Evolutionary conservation across 2,888 invertebrate genomes (phyloP), one percentile per base, ranked within the genome.

Genomic region (Noctua janthina): DNA sequence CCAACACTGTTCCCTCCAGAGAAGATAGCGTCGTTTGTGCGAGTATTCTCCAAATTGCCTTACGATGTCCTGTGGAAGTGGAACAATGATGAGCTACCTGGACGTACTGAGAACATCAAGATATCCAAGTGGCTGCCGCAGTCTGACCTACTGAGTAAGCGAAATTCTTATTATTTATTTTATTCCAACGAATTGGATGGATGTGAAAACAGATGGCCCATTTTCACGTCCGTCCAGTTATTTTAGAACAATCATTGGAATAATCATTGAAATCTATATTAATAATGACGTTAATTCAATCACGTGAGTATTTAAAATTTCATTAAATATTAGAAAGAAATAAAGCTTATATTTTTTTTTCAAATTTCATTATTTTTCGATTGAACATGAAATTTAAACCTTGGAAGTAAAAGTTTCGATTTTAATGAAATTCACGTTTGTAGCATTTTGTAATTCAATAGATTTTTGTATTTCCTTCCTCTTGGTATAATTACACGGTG

Each of bases 41-140:
- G 91, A 43, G 94, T 93, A 3, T 94, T 96, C 70, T 92, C 93
- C 0, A 87, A 91, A 62, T 78, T 96, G 54, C 93, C 94, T 3
- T 95, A 95, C 78, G 91, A 94, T 62, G 92, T 96, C n/a, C 77
- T 96, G 5, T 94, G 94, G 94, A 96, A 95, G 85, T 95, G 94
- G 94, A 94, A 94, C 51, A 85, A 86, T 29, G 88, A 90, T 54
- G 84, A 85, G 13, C 62, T 95, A 54, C 89, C 91, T 0, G 91
- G 90, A 54, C 87, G 82, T n/a, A 82, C 92, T 0, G 66, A 85
- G 3, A 95, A 95, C 59, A 92, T 95, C 4, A 91, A 87, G 76
- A 91, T 94, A 59, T 88, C 89, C 0, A 92, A 92, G 74, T 94
- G 93, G 96, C 81, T 95, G 11, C 96, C 96, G 0, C 96, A 96